phyloP scores from a whole-genome alignment of 2,888 invertebrate genomes.

The Leptopterna dolabrata region DNA sequence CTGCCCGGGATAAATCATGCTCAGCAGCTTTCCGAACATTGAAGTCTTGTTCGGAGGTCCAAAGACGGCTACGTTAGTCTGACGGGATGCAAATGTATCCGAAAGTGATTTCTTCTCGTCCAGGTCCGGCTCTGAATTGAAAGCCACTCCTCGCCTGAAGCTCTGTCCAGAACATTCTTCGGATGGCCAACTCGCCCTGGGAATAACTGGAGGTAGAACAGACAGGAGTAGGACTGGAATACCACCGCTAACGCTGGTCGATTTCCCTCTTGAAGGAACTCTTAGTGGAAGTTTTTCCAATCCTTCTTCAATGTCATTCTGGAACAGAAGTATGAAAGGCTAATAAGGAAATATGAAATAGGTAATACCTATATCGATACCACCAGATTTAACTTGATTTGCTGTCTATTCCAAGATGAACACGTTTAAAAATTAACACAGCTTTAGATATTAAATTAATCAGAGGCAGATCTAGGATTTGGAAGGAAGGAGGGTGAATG shows the following conservation, averaged over 20 bases:
- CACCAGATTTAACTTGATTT: too few species aligned
- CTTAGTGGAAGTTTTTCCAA: conserved; percentile 55
- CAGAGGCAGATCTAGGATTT: too few species aligned
- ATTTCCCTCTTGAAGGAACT: conserved; percentile 64
- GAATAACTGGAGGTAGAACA: conserved; percentile 80
- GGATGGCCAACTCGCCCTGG: conserved; percentile 82
- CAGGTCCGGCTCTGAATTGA: conserved; percentile 60
- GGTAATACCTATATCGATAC: too few species aligned
- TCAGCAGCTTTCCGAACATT: conserved; percentile 67
- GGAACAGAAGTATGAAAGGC: conserved; percentile 6
- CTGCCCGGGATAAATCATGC: conserved; percentile 73
- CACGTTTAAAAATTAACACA: too few species aligned
- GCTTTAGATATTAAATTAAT: too few species aligned
- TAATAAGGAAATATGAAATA: not conserved
- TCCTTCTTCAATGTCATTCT: conserved; percentile 62
- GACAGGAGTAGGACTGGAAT: conserved; percentile 78
- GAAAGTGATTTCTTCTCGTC: conserved; percentile 43
- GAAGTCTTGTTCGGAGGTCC: conserved; percentile 59
- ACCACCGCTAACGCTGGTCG: conserved; percentile 78
- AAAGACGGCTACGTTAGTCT: not conserved
- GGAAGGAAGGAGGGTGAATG: too few species aligned
- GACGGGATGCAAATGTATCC: not conserved
- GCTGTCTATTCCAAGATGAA: too few species aligned
- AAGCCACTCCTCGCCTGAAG: conserved; percentile 70
- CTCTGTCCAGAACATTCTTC: conserved; percentile 74